Evolutionary conservation across 2,113 vertebrate species (phyloP).

Genomic region (Dendropsophus ebraccatus): DNA sequence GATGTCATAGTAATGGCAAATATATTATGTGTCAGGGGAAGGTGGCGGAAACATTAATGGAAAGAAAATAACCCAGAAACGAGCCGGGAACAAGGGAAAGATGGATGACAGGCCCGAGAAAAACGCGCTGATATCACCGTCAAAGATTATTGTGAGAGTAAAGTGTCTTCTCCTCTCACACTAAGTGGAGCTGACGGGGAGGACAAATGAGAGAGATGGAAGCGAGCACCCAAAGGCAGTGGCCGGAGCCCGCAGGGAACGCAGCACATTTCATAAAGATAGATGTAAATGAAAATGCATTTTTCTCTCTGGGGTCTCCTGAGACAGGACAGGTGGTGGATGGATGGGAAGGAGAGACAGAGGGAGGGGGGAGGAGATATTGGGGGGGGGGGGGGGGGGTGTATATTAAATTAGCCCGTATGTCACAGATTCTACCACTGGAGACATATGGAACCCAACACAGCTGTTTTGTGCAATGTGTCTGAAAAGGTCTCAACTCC

Average conservation of each 20-base stretch:
- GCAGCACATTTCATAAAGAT: slow-evolving; percentile 32
- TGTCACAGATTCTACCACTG: slow-evolving; percentile 63
- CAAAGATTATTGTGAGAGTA: neutral
- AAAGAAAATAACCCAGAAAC: slow-evolving; percentile 56
- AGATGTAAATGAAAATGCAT: slow-evolving; percentile 54
- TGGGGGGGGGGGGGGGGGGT: slow-evolving; percentile 8
- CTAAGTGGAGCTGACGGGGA: slow-evolving; percentile 54
- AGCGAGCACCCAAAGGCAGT: slow-evolving; percentile 49
- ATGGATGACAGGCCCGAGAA: neutral
- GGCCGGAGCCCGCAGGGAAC: neutral
- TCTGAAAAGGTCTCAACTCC: slow-evolving; percentile 49
- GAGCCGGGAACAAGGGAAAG: neutral
- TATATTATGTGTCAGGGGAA: slow-evolving; percentile 63
- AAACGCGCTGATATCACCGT: slow-evolving; percentile 12
- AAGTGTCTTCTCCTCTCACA: slow-evolving; percentile 39
- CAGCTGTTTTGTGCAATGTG: slow-evolving; percentile 60
- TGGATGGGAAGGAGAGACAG: slow-evolving; percentile 59
- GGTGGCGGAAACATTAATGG: slow-evolving; percentile 53
- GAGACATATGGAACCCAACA: slow-evolving; percentile 65
- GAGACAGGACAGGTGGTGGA: slow-evolving; percentile 67
- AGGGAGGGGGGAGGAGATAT: slow-evolving; percentile 37
- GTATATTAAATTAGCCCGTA: slow-evolving; percentile 63
- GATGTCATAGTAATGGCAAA: slow-evolving; percentile 53
- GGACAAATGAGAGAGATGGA: slow-evolving; percentile 47
- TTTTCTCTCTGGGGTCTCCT: slow-evolving; percentile 57